These are phyloP conservation scores for Beris morrisii DNA, from an alignment of 2,888 invertebrate species.

Conservation along the genomic window DNA sequence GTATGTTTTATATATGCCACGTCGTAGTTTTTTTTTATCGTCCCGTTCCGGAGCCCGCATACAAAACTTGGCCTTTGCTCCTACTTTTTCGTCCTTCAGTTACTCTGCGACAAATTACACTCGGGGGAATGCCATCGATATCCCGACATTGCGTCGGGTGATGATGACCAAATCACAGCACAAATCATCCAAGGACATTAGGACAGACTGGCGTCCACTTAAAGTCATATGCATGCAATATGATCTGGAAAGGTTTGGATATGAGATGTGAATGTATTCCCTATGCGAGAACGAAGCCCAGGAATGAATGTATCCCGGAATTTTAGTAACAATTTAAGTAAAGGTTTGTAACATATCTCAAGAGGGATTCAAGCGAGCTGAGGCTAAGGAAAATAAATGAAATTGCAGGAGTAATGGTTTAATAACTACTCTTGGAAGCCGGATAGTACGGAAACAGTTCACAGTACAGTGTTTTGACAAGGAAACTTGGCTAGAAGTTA, in stretches of 20 bases:
- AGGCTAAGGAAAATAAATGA: too few species aligned
- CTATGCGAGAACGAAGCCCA: too few species aligned
- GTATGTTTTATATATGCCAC: constrained; percentile 14
- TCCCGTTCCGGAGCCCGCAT: constrained; percentile 1
- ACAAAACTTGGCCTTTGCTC: constrained; percentile 21
- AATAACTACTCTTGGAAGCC: too few species aligned
- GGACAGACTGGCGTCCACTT: constrained; percentile 36
- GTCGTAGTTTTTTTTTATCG: constrained; percentile 19
- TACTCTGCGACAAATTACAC: constrained; percentile 34
- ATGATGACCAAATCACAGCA: constrained; percentile 32
- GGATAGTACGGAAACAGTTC: too few species aligned
- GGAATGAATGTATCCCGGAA: too few species aligned
- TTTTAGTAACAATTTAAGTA: too few species aligned
- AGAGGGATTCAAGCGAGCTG: too few species aligned
- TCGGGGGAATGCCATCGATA: constrained; percentile 22
- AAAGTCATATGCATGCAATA: constrained; percentile 31
- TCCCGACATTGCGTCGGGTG: constrained; percentile 22
- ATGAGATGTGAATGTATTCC: too few species aligned
- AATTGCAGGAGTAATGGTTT: too few species aligned
- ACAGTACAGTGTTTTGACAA: too few species aligned
- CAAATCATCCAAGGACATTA: constrained; percentile 38
- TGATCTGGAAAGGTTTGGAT: background rate
- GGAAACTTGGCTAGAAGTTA: too few species aligned
- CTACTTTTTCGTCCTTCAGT: constrained; percentile 21
- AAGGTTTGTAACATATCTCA: too few species aligned